These are phyloP conservation scores for Mus spretus DNA, from an alignment of 2,797 vertebrate species.

Conservation along the genomic window DNA sequence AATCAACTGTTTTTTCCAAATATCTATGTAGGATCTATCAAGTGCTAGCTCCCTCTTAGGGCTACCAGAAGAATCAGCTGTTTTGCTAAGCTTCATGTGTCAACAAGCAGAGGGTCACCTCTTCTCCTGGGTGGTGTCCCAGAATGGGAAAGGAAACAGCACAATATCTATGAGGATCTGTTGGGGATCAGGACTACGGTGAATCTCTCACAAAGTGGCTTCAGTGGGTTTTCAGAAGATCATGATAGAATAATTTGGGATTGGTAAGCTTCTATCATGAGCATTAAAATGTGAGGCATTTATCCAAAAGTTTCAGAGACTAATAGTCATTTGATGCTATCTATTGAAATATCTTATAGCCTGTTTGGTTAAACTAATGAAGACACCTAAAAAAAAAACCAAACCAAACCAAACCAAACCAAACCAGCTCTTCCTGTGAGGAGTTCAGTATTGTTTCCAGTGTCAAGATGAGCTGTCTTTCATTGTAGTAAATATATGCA, in stretches of 20 bases:
- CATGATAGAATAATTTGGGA: background rate
- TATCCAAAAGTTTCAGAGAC: background rate
- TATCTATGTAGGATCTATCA: background rate
- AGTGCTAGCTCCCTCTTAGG: background rate
- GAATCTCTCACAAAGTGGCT: background rate
- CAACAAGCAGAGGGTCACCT: background rate
- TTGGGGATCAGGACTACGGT: background rate
- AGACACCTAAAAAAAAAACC: background rate
- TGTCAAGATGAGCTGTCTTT: background rate
- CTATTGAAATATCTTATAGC: background rate
- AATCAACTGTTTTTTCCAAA: background rate
- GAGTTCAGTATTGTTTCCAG: background rate
- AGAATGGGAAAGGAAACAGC: background rate
- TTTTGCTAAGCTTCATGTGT: background rate
- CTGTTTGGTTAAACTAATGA: background rate
- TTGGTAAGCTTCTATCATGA: background rate
- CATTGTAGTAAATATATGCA: background rate
- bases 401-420: background rate
- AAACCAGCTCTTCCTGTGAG: too few species aligned
- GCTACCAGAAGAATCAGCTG: background rate
- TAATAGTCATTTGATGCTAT: background rate
- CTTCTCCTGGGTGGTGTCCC: background rate
- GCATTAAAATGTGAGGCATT: background rate
- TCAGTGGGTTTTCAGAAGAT: background rate
- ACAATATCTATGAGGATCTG: background rate